Conservation (phyloP, 2,888 invertebrate genomes). For the Melieria crassipennis region DNA sequence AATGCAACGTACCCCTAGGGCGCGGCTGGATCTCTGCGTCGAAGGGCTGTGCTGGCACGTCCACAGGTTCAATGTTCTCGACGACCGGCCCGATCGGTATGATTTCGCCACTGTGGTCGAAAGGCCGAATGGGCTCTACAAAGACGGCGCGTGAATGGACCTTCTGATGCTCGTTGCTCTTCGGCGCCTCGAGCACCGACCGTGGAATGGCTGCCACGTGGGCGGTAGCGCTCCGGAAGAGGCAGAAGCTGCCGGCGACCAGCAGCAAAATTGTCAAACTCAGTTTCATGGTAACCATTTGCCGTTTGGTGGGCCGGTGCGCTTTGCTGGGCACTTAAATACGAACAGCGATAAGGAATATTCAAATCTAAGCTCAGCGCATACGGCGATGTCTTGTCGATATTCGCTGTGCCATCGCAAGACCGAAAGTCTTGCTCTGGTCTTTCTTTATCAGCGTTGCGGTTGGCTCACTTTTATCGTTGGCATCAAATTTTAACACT, state of each 20-base stretch:
- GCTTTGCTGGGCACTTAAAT: slow-evolving; percentile 40
- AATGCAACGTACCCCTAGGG: background rate
- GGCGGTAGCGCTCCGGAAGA: slow-evolving; percentile 32
- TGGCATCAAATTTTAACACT: too few species aligned
- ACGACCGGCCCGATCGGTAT: background rate
- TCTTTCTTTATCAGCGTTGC: too few species aligned
- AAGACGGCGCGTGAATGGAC: too few species aligned
- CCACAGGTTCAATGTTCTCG: background rate
- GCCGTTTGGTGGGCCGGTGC: slow-evolving; percentile 14
- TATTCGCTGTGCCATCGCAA: background rate
- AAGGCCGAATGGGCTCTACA: too few species aligned
- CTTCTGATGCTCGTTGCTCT: background rate
- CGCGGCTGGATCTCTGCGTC: background rate
- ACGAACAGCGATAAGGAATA: slow-evolving; percentile 40
- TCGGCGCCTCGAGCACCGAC: slow-evolving; percentile 39
- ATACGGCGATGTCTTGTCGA: background rate
- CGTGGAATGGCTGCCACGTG: slow-evolving; percentile 41
- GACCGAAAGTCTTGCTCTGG: too few species aligned
- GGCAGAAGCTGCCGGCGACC: slow-evolving; percentile 35
- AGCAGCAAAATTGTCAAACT: slow-evolving; percentile 45
- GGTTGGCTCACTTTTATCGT: too few species aligned
- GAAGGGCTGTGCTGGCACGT: background rate
- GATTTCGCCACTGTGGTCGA: background rate
- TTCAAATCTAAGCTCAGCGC: background rate
- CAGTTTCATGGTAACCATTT: slow-evolving; percentile 47